These are phyloP conservation scores for Antechinus flavipes DNA, from an alignment of 2,113 vertebrate genomes.

Conservation along the genomic window DNA sequence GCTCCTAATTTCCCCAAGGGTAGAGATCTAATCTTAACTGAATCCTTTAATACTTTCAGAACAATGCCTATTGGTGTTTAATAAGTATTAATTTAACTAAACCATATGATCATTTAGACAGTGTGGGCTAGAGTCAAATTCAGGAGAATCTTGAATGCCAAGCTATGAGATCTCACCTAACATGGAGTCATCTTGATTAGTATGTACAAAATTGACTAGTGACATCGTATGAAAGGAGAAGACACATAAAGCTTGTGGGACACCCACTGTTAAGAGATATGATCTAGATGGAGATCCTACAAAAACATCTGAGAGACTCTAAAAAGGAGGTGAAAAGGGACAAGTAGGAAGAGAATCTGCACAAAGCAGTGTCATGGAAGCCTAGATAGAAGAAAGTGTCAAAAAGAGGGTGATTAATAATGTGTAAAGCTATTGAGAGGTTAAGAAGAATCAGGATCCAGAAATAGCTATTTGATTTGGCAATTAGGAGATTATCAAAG, in stretches of 20 bases:
- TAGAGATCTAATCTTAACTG: not conserved
- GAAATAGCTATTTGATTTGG: not conserved
- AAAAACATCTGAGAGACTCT: not conserved
- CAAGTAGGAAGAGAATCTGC: not conserved
- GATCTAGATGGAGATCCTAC: not conserved
- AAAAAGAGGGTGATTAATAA: not conserved
- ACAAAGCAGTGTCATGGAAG: too few relatives aligned
- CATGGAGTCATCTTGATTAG: not conserved
- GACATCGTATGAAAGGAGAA: too few relatives aligned
- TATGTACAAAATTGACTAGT: not conserved
- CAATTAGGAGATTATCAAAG: not conserved
- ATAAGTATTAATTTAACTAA: not conserved
- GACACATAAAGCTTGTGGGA: not conserved
- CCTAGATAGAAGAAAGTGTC: not conserved
- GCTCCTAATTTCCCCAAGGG: not conserved
- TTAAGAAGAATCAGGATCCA: too few relatives aligned
- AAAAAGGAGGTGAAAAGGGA: not conserved
- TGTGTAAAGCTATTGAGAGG: not conserved
- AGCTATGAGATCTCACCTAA: not conserved
- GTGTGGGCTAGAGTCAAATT: not conserved
- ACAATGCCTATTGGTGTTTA: not conserved
- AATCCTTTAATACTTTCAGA: not conserved
- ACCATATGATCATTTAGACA: not conserved
- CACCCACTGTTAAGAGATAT: not conserved
- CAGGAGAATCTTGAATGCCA: not conserved